Percentiles rank a stretch among this genome's conserved stretches.
phyloP scores from a whole-genome alignment of 2,888 invertebrate genomes.

The Theodoxus fluviatilis region DNA sequence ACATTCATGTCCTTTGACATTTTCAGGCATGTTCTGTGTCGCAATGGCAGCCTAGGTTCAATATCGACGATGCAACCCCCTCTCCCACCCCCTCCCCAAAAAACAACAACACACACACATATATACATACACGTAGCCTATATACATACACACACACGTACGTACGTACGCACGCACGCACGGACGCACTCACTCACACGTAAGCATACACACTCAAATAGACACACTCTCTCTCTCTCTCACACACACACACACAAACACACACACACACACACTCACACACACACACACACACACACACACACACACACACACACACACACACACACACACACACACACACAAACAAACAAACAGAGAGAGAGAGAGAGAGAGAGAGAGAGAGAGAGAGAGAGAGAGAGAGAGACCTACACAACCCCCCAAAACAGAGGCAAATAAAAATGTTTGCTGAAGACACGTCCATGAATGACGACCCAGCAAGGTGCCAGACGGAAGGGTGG shows the following conservation, averaged over 20 bases:
- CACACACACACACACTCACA: not conserved
- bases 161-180: not conserved
- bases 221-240: not conserved
- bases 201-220: not conserved
- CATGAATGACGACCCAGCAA: no score
- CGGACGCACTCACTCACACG: not conserved
- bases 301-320: slow-evolving; percentile 4
- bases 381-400: slow-evolving; percentile 17
- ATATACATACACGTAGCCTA: slow-evolving; percentile 6
- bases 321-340: not conserved
- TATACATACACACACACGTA: slow-evolving; percentile 12
- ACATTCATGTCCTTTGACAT: no score
- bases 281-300: not conserved
- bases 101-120: not conserved
- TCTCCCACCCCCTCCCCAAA: slow-evolving; percentile 20
- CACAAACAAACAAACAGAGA: not conserved
- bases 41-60: no score
- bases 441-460: no score
- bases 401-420: no score
- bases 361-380: slow-evolving; percentile 11
- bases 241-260: slow-evolving; percentile 9
- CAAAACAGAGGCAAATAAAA: no score
- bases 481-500: no score
- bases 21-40: no score
- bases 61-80: slow-evolving; percentile 30